Conservation (phyloP, 2,113 vertebrate genomes). For the Struthio camelus region DNA sequence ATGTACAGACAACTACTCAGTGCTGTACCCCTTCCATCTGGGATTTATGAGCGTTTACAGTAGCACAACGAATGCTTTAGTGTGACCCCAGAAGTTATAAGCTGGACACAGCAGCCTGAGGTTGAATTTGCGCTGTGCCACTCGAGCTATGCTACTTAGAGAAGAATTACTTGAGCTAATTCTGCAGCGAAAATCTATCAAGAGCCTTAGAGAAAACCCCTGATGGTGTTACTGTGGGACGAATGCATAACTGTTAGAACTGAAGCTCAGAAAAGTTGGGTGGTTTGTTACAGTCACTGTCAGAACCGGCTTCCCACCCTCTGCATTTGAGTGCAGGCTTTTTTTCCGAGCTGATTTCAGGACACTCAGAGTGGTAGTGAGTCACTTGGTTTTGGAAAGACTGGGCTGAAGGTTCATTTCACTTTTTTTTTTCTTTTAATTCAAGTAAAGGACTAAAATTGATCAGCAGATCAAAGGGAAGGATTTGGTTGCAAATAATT, state of each 20-base stretch:
- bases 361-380: accelerated
- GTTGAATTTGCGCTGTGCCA: neutral
- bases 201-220: neutral
- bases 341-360: neutral
- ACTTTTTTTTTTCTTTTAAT: neutral
- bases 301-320: neutral
- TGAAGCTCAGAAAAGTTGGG: neutral
- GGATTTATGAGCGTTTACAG: neutral
- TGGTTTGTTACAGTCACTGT: neutral
- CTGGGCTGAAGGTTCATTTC: neutral
- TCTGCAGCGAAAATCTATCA: neutral
- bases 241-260: neutral
- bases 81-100: neutral
- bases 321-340: neutral
- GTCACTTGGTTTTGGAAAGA: neutral
- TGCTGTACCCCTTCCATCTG: neutral
- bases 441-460: neutral
- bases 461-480: neutral
- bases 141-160: neutral
- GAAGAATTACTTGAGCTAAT: neutral
- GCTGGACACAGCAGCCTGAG: neutral
- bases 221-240: neutral
- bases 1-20: neutral
- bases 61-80: neutral
- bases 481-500: neutral